Conservation (phyloP, 2,113 vertebrate species). For the Ia io region DNA sequence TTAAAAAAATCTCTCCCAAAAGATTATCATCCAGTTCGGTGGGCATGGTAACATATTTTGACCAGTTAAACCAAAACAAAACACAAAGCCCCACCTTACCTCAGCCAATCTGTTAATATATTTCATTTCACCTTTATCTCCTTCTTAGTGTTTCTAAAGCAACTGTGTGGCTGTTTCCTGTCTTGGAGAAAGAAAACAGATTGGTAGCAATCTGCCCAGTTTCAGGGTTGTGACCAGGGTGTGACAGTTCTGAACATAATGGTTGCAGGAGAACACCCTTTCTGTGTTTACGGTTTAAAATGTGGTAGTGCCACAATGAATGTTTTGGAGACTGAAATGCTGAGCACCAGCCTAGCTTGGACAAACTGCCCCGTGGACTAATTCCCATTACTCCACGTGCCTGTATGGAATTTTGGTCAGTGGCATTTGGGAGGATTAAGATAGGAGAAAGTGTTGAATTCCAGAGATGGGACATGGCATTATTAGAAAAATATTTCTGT, state of each 20-base stretch:
- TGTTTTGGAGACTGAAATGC: neutral
- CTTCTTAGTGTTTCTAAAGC: constrained; percentile 39
- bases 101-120: constrained; percentile 13
- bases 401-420: neutral
- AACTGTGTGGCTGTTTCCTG: constrained; percentile 19
- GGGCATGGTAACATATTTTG: neutral
- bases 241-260: neutral
- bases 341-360: neutral
- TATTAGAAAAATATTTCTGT: constrained; percentile 45
- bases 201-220: neutral
- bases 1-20: neutral
- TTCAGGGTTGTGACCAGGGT: neutral
- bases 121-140: constrained; percentile 43
- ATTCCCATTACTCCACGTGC: neutral
- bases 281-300: neutral
- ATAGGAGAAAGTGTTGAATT: constrained; percentile 49
- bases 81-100: neutral
- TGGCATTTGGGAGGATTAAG: constrained; percentile 52
- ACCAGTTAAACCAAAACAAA: neutral
- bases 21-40: neutral
- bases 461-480: neutral
- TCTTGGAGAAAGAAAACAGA: constrained; percentile 28
- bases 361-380: neutral
- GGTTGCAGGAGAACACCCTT: neutral
- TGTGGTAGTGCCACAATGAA: neutral